phyloP scores from a whole-genome alignment of 2,888 invertebrate species.

The Sphaerophoria taeniata region DNA sequence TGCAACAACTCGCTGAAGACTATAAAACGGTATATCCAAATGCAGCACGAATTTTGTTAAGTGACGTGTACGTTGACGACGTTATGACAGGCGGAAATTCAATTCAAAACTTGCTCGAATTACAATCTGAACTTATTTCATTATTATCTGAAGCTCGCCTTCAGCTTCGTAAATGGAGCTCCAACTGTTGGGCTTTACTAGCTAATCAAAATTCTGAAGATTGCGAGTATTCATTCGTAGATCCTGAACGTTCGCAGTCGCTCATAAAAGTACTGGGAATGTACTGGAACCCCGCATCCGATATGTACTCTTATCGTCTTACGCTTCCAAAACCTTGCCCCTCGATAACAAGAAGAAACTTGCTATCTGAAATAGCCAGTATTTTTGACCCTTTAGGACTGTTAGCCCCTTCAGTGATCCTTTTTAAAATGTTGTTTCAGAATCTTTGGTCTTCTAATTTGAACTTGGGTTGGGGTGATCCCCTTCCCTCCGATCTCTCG shows the following conservation, averaged over 20 bases:
- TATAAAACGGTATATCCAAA: slow-evolving; percentile 48
- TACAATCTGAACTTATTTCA: too few relatives aligned
- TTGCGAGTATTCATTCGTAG: too few relatives aligned
- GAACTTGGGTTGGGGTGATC: slow-evolving; percentile 57
- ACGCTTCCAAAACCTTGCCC: background rate
- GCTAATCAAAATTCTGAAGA: too few relatives aligned
- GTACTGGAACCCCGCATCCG: slow-evolving; percentile 31
- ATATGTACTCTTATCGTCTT: slow-evolving; percentile 11
- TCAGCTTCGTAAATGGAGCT: too few relatives aligned
- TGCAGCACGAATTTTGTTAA: slow-evolving; percentile 50
- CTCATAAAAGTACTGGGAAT: slow-evolving; percentile 33
- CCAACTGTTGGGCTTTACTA: too few relatives aligned
- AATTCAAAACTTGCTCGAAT: background rate
- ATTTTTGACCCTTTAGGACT: slow-evolving; percentile 40
- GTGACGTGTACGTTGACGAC: slow-evolving; percentile 72
- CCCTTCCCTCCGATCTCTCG: slow-evolving; percentile 34
- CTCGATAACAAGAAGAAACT: background rate
- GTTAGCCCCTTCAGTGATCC: too few relatives aligned
- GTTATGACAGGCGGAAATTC: slow-evolving; percentile 49
- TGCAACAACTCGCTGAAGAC: slow-evolving; percentile 61
- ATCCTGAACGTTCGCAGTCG: too few relatives aligned
- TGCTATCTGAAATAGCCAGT: background rate
- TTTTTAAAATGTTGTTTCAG: too few relatives aligned
- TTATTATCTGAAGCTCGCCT: too few relatives aligned
- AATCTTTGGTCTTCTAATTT: slow-evolving; percentile 15